A percentile compares a stretch with the other conserved stretches of the same genome.
phyloP scores from a whole-genome alignment of 2,113 vertebrate species.

The Chascanopsetta lugubris region DNA sequence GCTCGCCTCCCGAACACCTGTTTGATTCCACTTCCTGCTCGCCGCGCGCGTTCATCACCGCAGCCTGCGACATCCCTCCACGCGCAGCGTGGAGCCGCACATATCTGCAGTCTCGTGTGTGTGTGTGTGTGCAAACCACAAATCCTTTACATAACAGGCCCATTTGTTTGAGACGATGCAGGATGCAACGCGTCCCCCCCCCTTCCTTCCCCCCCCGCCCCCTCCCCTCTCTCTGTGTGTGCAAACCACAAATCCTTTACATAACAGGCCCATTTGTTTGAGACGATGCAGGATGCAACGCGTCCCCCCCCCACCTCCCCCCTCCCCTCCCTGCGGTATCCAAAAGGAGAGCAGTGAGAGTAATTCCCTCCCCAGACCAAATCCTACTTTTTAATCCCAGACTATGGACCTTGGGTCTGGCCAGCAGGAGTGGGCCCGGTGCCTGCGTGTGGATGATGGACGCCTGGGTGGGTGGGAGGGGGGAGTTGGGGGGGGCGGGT shows the following conservation, averaged over 20 bases:
- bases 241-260: conserved; percentile 47
- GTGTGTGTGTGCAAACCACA: not conserved
- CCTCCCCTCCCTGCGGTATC: not conserved
- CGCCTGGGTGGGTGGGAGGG: no score
- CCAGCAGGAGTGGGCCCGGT: conserved; percentile 61
- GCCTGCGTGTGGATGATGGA: conserved; percentile 50
- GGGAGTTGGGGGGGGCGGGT: no score
- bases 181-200: conserved; percentile 26
- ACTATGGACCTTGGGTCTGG: conserved; percentile 65
- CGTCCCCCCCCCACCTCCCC: not conserved
- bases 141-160: conserved; percentile 51
- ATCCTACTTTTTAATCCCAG: conserved; percentile 68
- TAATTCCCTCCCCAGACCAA: conserved; percentile 71
- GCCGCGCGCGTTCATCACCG: conserved; percentile 10
- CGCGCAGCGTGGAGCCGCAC: conserved; percentile 5
- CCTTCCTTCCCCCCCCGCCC: no score
- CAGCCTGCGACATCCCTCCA: conserved; percentile 7
- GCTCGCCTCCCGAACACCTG: conserved; percentile 66
- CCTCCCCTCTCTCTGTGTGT: no score
- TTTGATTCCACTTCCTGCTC: conserved; percentile 61
- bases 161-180: conserved; percentile 43
- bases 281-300: conserved; percentile 41
- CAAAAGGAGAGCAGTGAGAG: conserved; percentile 34
- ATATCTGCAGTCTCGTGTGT: conserved; percentile 5
- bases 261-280: conserved; percentile 53